Evolutionary conservation across 2,888 invertebrate species (phyloP).

Genomic region (Hemithea aestivaria): DNA sequence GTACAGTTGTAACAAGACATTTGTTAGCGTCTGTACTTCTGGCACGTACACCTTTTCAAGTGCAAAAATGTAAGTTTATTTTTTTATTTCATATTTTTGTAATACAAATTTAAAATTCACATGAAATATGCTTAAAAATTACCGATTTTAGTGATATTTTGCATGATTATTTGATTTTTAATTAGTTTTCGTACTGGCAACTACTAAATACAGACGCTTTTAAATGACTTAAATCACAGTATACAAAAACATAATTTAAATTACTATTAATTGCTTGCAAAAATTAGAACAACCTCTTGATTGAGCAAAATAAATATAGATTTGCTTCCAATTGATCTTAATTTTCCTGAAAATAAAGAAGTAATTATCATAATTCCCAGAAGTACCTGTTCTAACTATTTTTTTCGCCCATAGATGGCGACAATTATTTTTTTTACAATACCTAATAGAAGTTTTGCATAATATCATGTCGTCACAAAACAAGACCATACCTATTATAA

Average conservation of each 20-base stretch:
- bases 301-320: too few species aligned
- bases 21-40: constrained; percentile 60
- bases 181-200: constrained; percentile 35
- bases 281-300: too few species aligned
- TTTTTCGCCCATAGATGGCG: constrained; percentile 10
- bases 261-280: not conserved
- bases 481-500: too few species aligned
- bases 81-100: constrained; percentile 6
- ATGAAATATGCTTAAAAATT: not conserved
- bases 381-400: not conserved
- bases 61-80: not conserved
- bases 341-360: too few species aligned
- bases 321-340: too few species aligned
- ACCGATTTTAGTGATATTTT: not conserved
- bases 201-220: constrained; percentile 44
- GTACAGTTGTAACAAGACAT: constrained; percentile 44
- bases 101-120: not conserved
- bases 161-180: not conserved
- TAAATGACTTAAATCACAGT: constrained; percentile 33
- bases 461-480: too few species aligned
- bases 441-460: constrained; percentile 19
- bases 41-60: constrained; percentile 11
- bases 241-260: not conserved
- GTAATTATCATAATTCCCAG: too few species aligned
- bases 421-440: too few species aligned